Conservation (phyloP, 2,113 vertebrate species). For the Tachycineta bicolor region DNA sequence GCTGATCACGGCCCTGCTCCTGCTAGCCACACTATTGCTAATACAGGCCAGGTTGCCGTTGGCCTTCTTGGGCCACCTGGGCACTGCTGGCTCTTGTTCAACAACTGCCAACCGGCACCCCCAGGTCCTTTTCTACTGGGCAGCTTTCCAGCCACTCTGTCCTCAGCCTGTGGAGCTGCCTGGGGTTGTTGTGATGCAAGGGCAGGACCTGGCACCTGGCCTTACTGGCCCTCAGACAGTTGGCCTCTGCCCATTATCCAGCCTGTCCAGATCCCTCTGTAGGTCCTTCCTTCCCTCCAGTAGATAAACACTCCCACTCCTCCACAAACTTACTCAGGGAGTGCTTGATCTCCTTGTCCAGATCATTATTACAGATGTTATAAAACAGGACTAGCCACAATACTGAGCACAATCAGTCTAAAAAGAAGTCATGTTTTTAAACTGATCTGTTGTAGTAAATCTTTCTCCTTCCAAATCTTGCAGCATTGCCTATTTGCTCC, state of each 20-base stretch:
- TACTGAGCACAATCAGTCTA: neutral
- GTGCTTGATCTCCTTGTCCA: neutral
- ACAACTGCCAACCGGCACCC: rapidly evolving
- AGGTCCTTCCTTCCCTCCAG: neutral
- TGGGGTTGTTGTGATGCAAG: too few relatives aligned
- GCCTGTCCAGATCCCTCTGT: neutral
- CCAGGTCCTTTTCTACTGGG: neutral
- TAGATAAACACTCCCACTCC: neutral
- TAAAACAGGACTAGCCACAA: neutral
- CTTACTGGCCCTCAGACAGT: neutral
- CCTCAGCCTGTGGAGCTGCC: neutral
- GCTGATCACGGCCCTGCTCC: rapidly evolving
- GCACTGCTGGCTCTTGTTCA: neutral
- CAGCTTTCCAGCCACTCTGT: neutral
- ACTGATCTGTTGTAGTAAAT: neutral
- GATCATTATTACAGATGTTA: neutral
- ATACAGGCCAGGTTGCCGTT: neutral
- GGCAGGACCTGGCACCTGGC: neutral
- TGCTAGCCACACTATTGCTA: neutral
- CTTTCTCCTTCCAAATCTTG: neutral
- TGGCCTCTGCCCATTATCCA: neutral
- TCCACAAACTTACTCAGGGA: neutral
- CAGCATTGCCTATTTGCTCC: neutral
- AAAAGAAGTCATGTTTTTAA: neutral
- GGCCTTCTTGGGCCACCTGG: neutral